Conservation (phyloP, 2,113 vertebrate species). For the Myotis yumanensis region DNA sequence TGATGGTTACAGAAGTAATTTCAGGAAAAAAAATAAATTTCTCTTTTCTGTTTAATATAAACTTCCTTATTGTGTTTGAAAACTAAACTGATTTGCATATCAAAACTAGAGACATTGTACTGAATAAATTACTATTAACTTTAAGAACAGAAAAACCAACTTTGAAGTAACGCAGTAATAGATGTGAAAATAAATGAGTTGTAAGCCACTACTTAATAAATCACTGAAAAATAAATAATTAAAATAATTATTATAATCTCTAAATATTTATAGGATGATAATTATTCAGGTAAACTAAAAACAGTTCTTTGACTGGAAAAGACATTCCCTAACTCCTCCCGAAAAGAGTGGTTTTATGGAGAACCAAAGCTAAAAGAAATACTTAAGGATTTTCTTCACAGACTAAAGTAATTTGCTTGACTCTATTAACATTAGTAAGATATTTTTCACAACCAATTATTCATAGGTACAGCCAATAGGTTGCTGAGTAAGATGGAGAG, state of each 20-base stretch:
- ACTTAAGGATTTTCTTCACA: not conserved
- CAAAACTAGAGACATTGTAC: not conserved
- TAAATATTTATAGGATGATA: not conserved
- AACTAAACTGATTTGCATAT: not conserved
- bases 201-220: not conserved
- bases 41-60: not conserved
- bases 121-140: constrained; percentile 14
- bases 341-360: not conserved
- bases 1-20: not conserved
- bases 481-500: not conserved
- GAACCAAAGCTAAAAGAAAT: not conserved
- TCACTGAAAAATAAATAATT: not conserved
- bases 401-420: not conserved
- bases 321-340: not conserved
- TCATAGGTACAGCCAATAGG: not conserved
- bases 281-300: not conserved
- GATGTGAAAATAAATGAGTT: not conserved
- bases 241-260: not conserved
- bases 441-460: not conserved
- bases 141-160: constrained; percentile 19
- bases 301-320: not conserved
- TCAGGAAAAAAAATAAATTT: constrained; percentile 20
- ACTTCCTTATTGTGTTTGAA: not conserved
- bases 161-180: not conserved
- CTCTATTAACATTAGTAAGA: not conserved